Base-by-base conservation (phyloP, 2,797 vertebrate species). In the Propithecus deckenii region DNA sequence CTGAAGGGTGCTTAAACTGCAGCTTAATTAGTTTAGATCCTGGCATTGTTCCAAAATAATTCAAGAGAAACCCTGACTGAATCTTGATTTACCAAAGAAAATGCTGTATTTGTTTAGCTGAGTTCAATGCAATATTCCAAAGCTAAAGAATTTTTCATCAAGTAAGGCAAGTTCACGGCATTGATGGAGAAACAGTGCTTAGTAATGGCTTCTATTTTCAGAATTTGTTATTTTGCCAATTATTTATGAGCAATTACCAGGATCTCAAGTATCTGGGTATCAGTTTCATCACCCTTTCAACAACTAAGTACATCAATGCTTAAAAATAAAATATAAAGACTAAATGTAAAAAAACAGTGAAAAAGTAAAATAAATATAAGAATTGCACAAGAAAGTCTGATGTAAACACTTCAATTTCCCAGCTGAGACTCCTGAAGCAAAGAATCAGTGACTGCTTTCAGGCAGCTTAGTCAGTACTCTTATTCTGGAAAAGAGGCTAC, bases 291-390 rank as follows among this genome's bases (percentile, higher is more conserved):
- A 98, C 97, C 97, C 87, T 98, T 98, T 94, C 69, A 72, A 98
- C 94, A 98, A 97, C n/a, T 95, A 98, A 97, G 86, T 97, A 98
- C 97, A 98, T 97, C 94, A 98, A 99, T 97, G 98, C 98, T 98
- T 98, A 97, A 98, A 98, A 99, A 98, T 97, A 98, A 99, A 99
- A 99, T 93, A 98, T 59, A 98, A 97, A 98, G 98, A 97, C 83
- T 96, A 98, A 98, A 98, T 98, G 98, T 98, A 98, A 97, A 99
- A 90, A 93, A 99, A 99, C 98, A 99, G 98, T 98, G 98, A 99
- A 98, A 98, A 99, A 99, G 98, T 99, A 99, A 99, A 99, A 99
- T 99, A 99, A 99, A 99, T 99, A 99, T 97, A 98, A 99, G 98
- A 99, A 99, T 99, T 99, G 99, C 99, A 99, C 99, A 99, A 99